Percentiles rank a stretch among this genome's conserved stretches.
Evolutionary conservation across 2,797 vertebrate species (phyloP).

Genomic region (Etheostoma perlongum): DNA sequence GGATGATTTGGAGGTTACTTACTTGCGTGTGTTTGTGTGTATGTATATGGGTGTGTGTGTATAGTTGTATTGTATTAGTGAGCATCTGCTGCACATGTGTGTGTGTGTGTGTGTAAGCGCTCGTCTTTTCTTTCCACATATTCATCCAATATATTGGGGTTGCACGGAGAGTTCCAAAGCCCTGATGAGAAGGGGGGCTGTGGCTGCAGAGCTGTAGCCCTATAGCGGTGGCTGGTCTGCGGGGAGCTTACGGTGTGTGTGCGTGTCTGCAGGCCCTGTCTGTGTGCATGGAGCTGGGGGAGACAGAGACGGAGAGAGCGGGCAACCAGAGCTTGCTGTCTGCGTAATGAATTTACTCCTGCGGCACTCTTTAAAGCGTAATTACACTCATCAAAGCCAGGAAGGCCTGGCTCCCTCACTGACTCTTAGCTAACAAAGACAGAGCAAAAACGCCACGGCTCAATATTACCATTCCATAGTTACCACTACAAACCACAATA

Average conservation of each 20-base stretch:
- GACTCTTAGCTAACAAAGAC: conserved; percentile 81
- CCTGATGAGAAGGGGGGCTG: conserved; percentile 43
- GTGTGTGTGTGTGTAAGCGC: conserved; percentile 7
- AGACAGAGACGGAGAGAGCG: conserved; percentile 63
- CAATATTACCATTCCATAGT: conserved; percentile 47
- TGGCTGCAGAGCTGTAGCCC: conserved; percentile 72
- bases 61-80: conserved; percentile 12
- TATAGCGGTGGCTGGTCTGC: conserved; percentile 77
- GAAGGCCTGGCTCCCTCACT: conserved; percentile 71
- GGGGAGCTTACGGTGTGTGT: conserved; percentile 73
- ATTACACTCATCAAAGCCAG: conserved; percentile 84
- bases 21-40: neutral
- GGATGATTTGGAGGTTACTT: conserved; percentile 31
- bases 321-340: conserved; percentile 70
- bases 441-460: conserved; percentile 45
- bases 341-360: conserved; percentile 86
- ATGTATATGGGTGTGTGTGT: neutral
- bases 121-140: conserved; percentile 57
- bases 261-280: conserved; percentile 77
- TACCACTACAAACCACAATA: conserved; percentile 45
- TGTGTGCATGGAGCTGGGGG: conserved; percentile 65
- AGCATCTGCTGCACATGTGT: conserved; percentile 28
- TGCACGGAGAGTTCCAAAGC: conserved; percentile 57
- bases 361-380: conserved; percentile 83
- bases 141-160: conserved; percentile 59